phyloP scores from a whole-genome alignment of 2,113 vertebrate genomes.

The Castor canadensis region DNA sequence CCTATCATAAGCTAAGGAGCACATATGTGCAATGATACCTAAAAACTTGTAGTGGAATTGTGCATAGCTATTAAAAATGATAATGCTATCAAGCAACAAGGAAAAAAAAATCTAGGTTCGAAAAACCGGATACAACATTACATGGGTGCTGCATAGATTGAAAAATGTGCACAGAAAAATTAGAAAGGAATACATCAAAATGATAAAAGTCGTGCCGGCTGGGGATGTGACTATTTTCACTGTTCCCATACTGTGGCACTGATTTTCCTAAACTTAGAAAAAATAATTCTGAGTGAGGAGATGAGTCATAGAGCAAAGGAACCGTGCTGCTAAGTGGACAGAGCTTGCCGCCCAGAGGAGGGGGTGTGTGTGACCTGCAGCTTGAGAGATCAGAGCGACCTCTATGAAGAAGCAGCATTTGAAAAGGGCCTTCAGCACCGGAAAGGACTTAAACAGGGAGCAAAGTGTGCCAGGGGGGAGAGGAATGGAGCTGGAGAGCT shows the following conservation, averaged over 20 bases:
- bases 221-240: neutral
- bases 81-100: neutral
- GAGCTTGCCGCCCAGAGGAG: neutral
- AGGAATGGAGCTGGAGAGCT: neutral
- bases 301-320: constrained; percentile 1
- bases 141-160: neutral
- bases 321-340: neutral
- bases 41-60: neutral
- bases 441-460: neutral
- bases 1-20: neutral
- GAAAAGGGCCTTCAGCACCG: neutral
- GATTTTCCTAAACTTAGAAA: constrained; percentile 7
- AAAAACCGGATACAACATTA: neutral
- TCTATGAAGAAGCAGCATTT: neutral
- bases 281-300: neutral
- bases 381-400: neutral
- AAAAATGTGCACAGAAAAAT: neutral
- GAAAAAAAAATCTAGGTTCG: neutral
- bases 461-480: neutral
- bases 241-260: neutral
- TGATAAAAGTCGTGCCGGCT: neutral
- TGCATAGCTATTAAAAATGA: neutral
- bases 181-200: neutral
- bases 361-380: neutral
- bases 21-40: neutral